A percentile compares a stretch with the other conserved stretches of the same genome.
Conservation (phyloP, 1,140 invertebrate genomes). For the Brachionus calyciflorus region DNA sequence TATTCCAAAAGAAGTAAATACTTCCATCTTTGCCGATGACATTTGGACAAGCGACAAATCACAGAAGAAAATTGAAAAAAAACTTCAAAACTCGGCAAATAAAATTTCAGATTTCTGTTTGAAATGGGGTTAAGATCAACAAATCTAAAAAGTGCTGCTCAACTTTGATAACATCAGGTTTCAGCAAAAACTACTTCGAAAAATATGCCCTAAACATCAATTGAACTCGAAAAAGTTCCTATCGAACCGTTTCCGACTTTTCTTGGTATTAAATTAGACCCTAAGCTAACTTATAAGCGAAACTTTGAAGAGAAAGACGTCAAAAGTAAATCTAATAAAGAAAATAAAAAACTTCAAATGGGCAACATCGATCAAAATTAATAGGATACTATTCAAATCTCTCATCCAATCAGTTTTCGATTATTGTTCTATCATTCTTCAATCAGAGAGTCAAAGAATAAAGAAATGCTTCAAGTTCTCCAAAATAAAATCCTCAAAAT, state of each 20-base stretch:
- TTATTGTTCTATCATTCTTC: neutral
- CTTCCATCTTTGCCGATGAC: too few relatives aligned
- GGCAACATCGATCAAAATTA: neutral
- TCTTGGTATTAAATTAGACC: neutral
- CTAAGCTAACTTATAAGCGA: neutral
- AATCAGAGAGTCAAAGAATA: neutral
- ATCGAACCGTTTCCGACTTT: neutral
- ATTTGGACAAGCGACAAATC: too few relatives aligned
- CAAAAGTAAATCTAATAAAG: neutral
- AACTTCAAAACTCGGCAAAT: too few relatives aligned
- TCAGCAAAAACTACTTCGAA: neutral
- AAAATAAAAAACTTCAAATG: neutral
- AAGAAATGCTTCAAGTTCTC: neutral
- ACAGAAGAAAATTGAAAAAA: too few relatives aligned
- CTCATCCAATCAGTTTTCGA: neutral
- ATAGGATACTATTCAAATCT: neutral
- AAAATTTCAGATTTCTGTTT: neutral
- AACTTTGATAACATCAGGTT: neutral
- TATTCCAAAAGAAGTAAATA: too few relatives aligned
- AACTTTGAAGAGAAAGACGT: neutral
- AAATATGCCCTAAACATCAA: neutral
- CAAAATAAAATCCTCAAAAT: neutral
- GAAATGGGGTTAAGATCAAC: neutral
- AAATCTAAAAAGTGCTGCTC: neutral
- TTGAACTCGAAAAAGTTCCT: neutral